Evolutionary conservation across 2,888 invertebrate species (phyloP).

Genomic region (Dioctria rufipes): DNA sequence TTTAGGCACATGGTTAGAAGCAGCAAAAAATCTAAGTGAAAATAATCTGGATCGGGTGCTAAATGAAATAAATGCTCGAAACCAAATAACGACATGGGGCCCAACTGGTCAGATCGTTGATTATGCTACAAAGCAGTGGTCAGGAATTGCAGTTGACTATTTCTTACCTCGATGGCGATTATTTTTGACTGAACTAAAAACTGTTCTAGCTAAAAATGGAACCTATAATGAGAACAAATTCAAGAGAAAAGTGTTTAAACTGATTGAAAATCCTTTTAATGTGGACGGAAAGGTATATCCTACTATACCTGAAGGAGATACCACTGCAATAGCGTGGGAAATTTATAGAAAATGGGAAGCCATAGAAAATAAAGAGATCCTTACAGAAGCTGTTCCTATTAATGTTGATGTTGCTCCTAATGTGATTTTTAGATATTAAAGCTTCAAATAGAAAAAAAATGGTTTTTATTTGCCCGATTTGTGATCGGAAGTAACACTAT

Average conservation of each 20-base stretch:
- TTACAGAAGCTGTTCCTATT: background rate
- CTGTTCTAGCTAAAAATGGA: slow-evolving; percentile 72
- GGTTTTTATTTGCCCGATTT: background rate
- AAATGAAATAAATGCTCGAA: slow-evolving; percentile 87
- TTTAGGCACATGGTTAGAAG: slow-evolving; percentile 80
- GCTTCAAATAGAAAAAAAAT: background rate
- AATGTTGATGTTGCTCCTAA: slow-evolving; percentile 15
- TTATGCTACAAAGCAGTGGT: slow-evolving; percentile 96
- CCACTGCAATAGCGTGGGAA: slow-evolving; percentile 54
- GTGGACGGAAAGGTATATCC: slow-evolving; percentile 72
- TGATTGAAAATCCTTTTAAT: slow-evolving; percentile 80
- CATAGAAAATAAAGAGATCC: background rate
- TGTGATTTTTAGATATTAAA: slow-evolving; percentile 17
- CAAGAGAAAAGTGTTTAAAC: slow-evolving; percentile 73
- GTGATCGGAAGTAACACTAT: too few relatives aligned
- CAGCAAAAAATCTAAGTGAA: slow-evolving; percentile 75
- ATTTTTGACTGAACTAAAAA: slow-evolving; percentile 77
- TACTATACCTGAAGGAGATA: slow-evolving; percentile 67
- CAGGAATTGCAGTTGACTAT: slow-evolving; percentile 79
- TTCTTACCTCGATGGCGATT: slow-evolving; percentile 83
- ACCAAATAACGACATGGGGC: slow-evolving; percentile 96
- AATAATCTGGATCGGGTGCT: slow-evolving; percentile 70
- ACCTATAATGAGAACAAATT: slow-evolving; percentile 76
- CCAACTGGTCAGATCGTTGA: slow-evolving; percentile 91
- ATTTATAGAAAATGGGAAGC: slow-evolving; percentile 56